phyloP scores from a whole-genome alignment of 2,888 invertebrate genomes.

The Heliconius sara region DNA sequence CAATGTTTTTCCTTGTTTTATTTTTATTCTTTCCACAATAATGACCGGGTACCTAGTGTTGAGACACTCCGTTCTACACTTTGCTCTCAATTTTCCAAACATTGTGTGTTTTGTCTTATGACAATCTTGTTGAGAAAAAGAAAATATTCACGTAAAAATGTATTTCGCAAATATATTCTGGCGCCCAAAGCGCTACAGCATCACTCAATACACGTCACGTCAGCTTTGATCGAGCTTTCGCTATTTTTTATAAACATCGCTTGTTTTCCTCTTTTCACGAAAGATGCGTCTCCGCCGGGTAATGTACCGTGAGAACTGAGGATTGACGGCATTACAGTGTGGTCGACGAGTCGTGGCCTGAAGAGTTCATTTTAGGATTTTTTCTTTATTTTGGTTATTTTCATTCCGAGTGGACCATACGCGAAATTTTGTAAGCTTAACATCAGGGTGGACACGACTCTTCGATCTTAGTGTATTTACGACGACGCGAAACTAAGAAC shows the following conservation, averaged over 20 bases:
- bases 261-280: neutral
- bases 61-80: too few relatives aligned
- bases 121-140: neutral
- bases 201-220: neutral
- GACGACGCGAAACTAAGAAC: neutral
- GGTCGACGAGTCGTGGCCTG: neutral
- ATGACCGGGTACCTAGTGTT: too few relatives aligned
- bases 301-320: neutral
- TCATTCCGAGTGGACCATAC: too few relatives aligned
- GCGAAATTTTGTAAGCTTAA: neutral
- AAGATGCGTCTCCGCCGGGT: neutral
- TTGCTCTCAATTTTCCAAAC: too few relatives aligned
- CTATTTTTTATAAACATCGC: constrained; percentile 2
- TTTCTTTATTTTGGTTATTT: too few relatives aligned
- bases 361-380: neutral
- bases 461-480: neutral
- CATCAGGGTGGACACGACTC: neutral
- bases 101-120: too few relatives aligned
- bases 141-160: neutral
- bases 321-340: neutral
- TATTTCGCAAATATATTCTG: neutral
- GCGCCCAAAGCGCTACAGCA: neutral
- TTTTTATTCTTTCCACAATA: too few relatives aligned
- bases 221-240: neutral
- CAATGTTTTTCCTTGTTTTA: neutral